phyloP scores from a whole-genome alignment of 2,797 vertebrate species.

The Acanthis flammea region DNA sequence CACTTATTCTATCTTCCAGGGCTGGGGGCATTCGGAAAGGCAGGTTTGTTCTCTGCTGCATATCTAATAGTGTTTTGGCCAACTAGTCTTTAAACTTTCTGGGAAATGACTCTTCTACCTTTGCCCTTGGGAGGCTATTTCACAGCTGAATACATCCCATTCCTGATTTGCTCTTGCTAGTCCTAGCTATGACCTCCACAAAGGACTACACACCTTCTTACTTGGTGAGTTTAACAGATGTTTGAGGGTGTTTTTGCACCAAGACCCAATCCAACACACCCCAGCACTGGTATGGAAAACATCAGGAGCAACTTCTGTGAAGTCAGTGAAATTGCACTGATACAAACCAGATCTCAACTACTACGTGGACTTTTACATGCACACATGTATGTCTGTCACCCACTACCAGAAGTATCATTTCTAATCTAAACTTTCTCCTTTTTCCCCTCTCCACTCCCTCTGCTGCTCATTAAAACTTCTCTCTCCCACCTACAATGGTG shows the following conservation, averaged over 20 bases:
- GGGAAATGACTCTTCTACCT: slow-evolving; percentile 37
- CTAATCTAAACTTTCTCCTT: neutral
- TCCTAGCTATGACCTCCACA: slow-evolving; percentile 9
- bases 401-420: neutral
- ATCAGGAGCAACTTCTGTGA: neutral
- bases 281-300: neutral
- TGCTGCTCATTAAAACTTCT: slow-evolving; percentile 59
- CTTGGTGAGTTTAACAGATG: neutral
- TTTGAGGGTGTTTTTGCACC: neutral
- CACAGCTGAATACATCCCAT: slow-evolving; percentile 49
- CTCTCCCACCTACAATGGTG: neutral
- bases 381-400: neutral
- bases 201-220: neutral
- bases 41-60: slow-evolving; percentile 46
- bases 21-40: slow-evolving; percentile 29
- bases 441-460: neutral
- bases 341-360: neutral
- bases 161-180: slow-evolving; percentile 3
- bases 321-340: neutral
- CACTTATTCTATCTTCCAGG: slow-evolving; percentile 22
- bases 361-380: neutral
- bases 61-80: slow-evolving; percentile 39
- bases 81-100: slow-evolving; percentile 42
- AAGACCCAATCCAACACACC: neutral
- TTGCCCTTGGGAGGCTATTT: slow-evolving; percentile 56